phyloP scores from a whole-genome alignment of 2,797 vertebrate genomes.

The Scarus forsteni region DNA sequence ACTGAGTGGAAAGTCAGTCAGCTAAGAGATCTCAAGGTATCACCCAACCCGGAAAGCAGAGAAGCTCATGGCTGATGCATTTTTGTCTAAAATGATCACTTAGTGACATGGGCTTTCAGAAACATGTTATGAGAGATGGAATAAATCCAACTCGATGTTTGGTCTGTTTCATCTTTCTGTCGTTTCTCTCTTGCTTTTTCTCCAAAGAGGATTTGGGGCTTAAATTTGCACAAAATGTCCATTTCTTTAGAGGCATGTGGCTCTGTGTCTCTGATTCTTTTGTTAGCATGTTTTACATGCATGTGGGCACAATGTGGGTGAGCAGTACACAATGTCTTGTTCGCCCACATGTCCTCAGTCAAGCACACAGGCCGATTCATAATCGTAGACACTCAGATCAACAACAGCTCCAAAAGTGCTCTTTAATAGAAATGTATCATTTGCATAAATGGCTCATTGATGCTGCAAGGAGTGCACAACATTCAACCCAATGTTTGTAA shows the following conservation, averaged over 20 bases:
- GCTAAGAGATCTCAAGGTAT: too few species aligned
- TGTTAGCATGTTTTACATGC: conserved; percentile 23
- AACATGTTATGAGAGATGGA: conserved; percentile 36
- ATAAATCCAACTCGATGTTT: conserved; percentile 40
- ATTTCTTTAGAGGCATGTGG: background rate
- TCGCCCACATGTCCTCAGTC: conserved; percentile 14
- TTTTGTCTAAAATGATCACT: conserved; percentile 11
- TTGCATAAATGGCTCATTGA: conserved; percentile 48
- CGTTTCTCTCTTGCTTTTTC: conserved; percentile 35
- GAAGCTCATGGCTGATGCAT: conserved; percentile 13
- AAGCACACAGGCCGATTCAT: conserved; percentile 5
- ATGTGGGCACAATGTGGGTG: background rate
- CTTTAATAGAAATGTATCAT: conserved; percentile 61
- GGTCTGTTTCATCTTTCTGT: conserved; percentile 34
- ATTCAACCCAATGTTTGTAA: conserved; percentile 49
- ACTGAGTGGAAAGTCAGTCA: too few species aligned
- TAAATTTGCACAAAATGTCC: conserved; percentile 47
- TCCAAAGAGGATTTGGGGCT: conserved; percentile 68
- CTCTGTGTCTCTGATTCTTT: background rate
- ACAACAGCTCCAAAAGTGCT: conserved; percentile 56
- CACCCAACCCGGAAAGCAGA: conserved; percentile 7
- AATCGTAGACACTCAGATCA: conserved; percentile 41
- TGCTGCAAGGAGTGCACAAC: conserved; percentile 28
- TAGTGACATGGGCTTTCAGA: conserved; percentile 17
- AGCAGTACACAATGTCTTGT: background rate